Conservation (phyloP, 2,113 vertebrate genomes). For the Pterocles burchelli region DNA sequence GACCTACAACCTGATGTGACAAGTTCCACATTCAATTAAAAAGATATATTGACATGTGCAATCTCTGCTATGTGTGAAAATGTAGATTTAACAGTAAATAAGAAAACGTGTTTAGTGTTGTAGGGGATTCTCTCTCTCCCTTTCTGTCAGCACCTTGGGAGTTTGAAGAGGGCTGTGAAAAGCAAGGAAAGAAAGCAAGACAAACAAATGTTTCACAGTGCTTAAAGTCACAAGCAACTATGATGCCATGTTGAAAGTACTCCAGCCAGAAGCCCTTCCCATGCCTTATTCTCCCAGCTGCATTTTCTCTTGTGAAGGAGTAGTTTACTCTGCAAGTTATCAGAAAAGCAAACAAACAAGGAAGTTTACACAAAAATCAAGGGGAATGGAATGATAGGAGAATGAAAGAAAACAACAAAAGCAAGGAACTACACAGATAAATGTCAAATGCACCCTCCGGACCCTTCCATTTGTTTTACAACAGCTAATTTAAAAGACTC, state of each 20-base stretch:
- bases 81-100: conserved; percentile 28
- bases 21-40: conserved; percentile 39
- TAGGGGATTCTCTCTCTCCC: not conserved
- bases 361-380: conserved; percentile 69
- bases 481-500: conserved; percentile 50
- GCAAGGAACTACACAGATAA: conserved; percentile 64
- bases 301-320: conserved; percentile 17
- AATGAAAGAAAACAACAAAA: conserved; percentile 68
- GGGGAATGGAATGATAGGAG: conserved; percentile 61
- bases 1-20: conserved; percentile 30
- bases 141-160: conserved; percentile 5
- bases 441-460: conserved; percentile 35
- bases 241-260: not conserved
- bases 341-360: conserved; percentile 76
- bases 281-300: not conserved
- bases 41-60: conserved; percentile 14
- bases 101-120: not conserved
- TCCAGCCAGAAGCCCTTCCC: conserved; percentile 19
- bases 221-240: conserved; percentile 36
- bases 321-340: conserved; percentile 56
- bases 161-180: not conserved
- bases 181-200: not conserved
- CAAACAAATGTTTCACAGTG: conserved; percentile 18
- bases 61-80: conserved; percentile 17
- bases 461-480: conserved; percentile 59